Evolutionary conservation across 2,113 vertebrate genomes (phyloP).

Genomic region (Orientallactaga bullata): DNA sequence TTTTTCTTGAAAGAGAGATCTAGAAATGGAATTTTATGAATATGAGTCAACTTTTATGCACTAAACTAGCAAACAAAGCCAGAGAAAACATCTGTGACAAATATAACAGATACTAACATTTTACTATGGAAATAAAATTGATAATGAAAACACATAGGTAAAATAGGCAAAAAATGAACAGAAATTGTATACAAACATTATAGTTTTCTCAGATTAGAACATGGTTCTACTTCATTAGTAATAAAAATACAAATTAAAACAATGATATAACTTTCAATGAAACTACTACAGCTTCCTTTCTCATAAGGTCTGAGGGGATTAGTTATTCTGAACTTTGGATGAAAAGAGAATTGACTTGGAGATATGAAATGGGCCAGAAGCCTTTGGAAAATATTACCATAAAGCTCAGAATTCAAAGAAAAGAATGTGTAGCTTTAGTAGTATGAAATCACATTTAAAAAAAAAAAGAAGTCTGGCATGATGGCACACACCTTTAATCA

Average conservation of each 20-base stretch:
- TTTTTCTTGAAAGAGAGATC: too few species aligned
- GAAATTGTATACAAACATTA: neutral
- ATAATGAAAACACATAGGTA: neutral
- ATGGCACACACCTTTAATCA: too few species aligned
- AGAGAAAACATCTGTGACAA: neutral
- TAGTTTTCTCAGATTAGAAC: neutral
- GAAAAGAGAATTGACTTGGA: neutral
- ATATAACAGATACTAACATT: neutral
- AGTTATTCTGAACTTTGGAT: neutral
- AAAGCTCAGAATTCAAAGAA: neutral
- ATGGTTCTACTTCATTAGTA: neutral
- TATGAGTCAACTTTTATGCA: too few species aligned
- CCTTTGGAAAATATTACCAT: neutral
- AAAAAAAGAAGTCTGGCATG: too few species aligned
- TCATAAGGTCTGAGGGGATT: neutral
- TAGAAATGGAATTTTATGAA: too few species aligned
- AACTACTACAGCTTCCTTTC: neutral
- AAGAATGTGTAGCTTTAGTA: neutral
- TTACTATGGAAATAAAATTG: neutral
- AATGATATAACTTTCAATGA: neutral
- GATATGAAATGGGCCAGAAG: neutral
- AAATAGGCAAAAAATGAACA: neutral
- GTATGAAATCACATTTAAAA: neutral
- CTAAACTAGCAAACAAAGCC: neutral
- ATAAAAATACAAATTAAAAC: constrained; percentile 1